Base-by-base conservation (phyloP, 1,140 invertebrate genomes). In the Drosophila rufa region DNA sequence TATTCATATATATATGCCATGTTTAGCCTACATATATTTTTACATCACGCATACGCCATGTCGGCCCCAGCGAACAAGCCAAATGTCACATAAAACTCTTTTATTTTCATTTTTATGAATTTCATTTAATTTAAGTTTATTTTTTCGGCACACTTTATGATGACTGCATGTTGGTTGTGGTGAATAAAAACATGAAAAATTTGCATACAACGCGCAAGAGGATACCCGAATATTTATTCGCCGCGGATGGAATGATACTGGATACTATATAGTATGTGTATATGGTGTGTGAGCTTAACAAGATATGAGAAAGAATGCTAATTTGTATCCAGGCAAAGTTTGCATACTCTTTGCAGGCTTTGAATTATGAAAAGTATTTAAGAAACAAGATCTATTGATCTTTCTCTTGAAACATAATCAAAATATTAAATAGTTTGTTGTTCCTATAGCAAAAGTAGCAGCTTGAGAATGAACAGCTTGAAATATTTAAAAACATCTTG, bases 1-100 rank as follows among this genome's bases (percentile, higher is more conserved):
- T 57, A 59, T 55, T 59, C 43, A 48, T 43, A 33, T 25, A 50
- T 61, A 33, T 68, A 62, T 75, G 71, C 58, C 84, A 89, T 87
- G 65, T 80, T 84, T 80, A 67, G 75, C 75, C 60, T 62, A 61
- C 57, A 67, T 57, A 57, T 60, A 53, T 62, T 59, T 57, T 25
- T 60, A 78, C 71, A 83, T 82, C 43, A 80, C 83, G 83, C 83
- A 86, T 82, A 82, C 79, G 79, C 71, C 51, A 38, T 82, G 79
- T 55, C 15, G 47, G 64, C 62, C 67, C 59, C 77, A 53, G 38
- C 9, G 64, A 36, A 45, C 75, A 79, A 68, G 68, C 58, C 19
- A 57, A 48, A 61, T 47, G 64, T 43, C 61, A 57, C 61, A 57
- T 76, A 50, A 65, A 50, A 56, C 45, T 68, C 57, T 62, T 59